phyloP scores from a whole-genome alignment of 2,888 invertebrate species.

The Molorchus minor region DNA sequence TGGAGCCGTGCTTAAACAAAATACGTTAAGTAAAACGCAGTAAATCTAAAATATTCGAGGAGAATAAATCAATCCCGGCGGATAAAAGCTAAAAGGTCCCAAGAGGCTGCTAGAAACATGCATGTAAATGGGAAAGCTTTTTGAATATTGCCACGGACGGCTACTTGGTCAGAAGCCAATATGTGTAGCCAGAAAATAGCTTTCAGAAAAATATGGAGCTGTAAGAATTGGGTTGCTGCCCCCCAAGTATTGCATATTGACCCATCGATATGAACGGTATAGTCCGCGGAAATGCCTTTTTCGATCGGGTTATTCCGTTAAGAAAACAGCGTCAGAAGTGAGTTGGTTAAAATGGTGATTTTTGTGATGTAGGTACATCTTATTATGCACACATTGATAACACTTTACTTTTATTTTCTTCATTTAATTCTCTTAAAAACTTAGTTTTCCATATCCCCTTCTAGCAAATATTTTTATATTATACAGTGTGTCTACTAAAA shows the following conservation, averaged over 20 bases:
- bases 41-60: constrained; percentile 19
- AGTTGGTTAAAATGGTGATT: too few relatives aligned
- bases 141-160: constrained; percentile 53
- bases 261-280: background rate
- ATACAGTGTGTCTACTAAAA: too few relatives aligned
- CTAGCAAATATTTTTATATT: too few relatives aligned
- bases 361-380: too few relatives aligned
- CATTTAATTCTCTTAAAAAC: too few relatives aligned
- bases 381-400: too few relatives aligned
- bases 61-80: constrained; percentile 38
- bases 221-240: constrained; percentile 56
- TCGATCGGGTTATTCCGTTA: too few relatives aligned
- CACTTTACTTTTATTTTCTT: too few relatives aligned
- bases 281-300: background rate
- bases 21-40: constrained; percentile 1
- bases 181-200: constrained; percentile 60
- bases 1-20: too few relatives aligned
- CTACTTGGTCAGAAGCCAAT: constrained; percentile 56
- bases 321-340: too few relatives aligned
- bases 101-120: constrained; percentile 32
- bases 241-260: constrained; percentile 59
- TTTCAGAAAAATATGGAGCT: constrained; percentile 61
- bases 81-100: constrained; percentile 37
- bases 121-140: constrained; percentile 45
- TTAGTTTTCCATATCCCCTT: too few relatives aligned